phyloP scores from a whole-genome alignment of 2,113 vertebrate genomes.

The Orycteropus afer region DNA sequence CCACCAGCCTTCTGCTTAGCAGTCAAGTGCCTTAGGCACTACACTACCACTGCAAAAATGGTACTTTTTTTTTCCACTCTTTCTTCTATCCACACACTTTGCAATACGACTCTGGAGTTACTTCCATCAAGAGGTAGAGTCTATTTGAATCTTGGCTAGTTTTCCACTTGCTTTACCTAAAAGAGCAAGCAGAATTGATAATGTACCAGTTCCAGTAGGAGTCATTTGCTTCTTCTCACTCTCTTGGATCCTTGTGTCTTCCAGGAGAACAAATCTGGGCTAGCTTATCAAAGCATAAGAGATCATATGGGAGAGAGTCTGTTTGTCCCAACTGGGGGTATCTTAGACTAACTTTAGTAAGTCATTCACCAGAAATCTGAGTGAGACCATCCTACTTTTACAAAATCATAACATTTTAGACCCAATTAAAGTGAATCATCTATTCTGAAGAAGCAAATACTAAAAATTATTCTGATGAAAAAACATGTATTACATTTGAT shows the following conservation, averaged over 20 bases:
- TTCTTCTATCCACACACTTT: background rate
- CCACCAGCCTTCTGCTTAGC: no score
- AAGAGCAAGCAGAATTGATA: background rate
- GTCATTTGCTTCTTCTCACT: background rate
- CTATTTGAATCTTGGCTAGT: background rate
- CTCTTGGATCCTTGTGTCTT: background rate
- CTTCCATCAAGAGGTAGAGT: background rate
- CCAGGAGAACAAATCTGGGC: background rate
- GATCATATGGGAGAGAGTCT: background rate
- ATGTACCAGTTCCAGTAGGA: background rate
- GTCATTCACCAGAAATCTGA: background rate
- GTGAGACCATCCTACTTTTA: background rate
- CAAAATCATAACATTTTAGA: background rate
- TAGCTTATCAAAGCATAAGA: no score
- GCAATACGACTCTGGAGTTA: background rate
- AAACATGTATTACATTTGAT: background rate
- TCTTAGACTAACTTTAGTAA: background rate
- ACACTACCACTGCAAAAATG: background rate
- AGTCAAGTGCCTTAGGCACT: no score
- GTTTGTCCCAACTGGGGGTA: background rate
- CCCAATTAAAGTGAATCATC: slow-evolving; percentile 46
- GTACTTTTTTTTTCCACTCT: background rate
- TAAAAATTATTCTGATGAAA: slow-evolving; percentile 37
- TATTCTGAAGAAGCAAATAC: slow-evolving; percentile 1
- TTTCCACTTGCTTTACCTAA: background rate